Evolutionary conservation across 2,797 vertebrate genomes (phyloP), one percentile per base, ranked within the genome.

Genomic region (Gymnoscopelus microlampas): DNA sequence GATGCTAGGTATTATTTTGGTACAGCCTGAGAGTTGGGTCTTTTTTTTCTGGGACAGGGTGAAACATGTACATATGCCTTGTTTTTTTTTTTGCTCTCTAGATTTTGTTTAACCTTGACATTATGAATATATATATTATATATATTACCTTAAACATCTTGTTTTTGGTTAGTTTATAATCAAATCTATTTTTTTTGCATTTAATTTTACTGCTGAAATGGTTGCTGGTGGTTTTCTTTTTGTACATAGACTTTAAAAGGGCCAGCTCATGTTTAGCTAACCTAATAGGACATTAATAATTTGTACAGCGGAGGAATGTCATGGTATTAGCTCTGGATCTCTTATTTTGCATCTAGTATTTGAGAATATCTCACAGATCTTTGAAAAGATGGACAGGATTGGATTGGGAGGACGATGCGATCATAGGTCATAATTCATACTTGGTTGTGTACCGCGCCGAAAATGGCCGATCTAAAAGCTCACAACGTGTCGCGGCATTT

Each of bases 231-330:
- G 76, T 70, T 83, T 85, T 82, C 91, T 93, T 91, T 94, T 94
- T 97, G 95, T 97, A 96, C 91, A 96, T 96, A 96, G 92, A 91
- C 94, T 92, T 91, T 61, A 93, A 44, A 94, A 87, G 76, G 76
- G 93, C 94, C 94, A 93, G 95, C 95, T 95, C 91, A 92, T 89
- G 88, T 94, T 95, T 90, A 83, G 86, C 84, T 83, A 95, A 90
- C 94, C 92, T 93, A 44, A 68, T 95, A 95, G 92, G 91, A 94
- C 82, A 95, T 95, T 93, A 95, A 95, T 96, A 94, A 95, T 95
- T 94, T 97, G 95, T 96, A 95, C 96, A 97, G 95, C 95, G 88
- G 94, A 95, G 93, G 95, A 96, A 96, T 96, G 95, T 96, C 95
- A 91, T 92, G 94, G 93, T 94, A 93, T 95, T 93, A 93, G 93